Conservation (phyloP, 2,797 vertebrate genomes). For the Chaunax sp. region DNA sequence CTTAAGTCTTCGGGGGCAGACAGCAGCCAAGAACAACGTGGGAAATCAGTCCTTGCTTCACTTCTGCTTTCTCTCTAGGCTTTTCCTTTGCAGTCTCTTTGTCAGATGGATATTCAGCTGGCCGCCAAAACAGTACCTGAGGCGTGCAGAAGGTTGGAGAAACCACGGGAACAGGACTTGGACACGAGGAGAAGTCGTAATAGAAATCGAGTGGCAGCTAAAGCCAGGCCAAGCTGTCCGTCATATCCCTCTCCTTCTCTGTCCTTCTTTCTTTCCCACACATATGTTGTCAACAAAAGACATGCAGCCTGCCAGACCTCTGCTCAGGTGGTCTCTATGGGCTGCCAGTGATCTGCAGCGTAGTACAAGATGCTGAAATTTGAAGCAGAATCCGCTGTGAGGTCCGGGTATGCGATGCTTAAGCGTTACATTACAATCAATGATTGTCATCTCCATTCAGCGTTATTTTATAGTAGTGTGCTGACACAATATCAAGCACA, state of each 20-base stretch:
- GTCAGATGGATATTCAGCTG: slow-evolving; percentile 61
- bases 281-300: slow-evolving; percentile 24
- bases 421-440: slow-evolving; percentile 29
- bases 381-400: slow-evolving; percentile 28
- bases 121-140: slow-evolving; percentile 63
- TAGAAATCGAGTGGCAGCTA: slow-evolving; percentile 60
- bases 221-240: slow-evolving; percentile 54
- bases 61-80: slow-evolving; percentile 68
- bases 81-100: slow-evolving; percentile 62
- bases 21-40: slow-evolving; percentile 82
- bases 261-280: slow-evolving; percentile 34
- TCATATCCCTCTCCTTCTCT: slow-evolving; percentile 34
- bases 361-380: slow-evolving; percentile 32
- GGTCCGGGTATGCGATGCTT: slow-evolving; percentile 20
- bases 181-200: slow-evolving; percentile 51
- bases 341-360: slow-evolving; percentile 32
- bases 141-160: slow-evolving; percentile 45
- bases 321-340: slow-evolving; percentile 65
- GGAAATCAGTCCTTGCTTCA: slow-evolving; percentile 72
- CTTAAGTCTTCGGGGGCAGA: slow-evolving; percentile 69
- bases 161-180: slow-evolving; percentile 32
- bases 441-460: slow-evolving; percentile 37
- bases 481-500: slow-evolving; percentile 50
- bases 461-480: slow-evolving; percentile 40
- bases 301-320: slow-evolving; percentile 34